phyloP scores from a whole-genome alignment of 2,113 vertebrate species.

The Mesitornis unicolor region DNA sequence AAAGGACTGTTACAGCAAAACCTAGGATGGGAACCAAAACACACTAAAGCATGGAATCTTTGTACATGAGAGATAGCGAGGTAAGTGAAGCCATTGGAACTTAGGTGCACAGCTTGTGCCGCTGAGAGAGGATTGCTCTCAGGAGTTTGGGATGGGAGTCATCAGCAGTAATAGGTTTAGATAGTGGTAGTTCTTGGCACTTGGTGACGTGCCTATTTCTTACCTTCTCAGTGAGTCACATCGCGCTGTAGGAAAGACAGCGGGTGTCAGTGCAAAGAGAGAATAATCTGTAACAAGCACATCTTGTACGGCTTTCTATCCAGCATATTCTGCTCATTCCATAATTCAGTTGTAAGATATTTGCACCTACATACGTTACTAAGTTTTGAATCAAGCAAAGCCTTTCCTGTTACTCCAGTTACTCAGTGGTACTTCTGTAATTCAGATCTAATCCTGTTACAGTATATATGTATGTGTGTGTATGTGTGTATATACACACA shows the following conservation, averaged over 20 bases:
- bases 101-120: not conserved
- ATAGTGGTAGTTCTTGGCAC: not conserved
- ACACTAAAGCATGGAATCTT: not conserved
- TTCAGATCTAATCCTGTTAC: not conserved
- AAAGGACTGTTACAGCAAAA: not conserved
- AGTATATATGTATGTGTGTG: too few species aligned
- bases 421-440: not conserved
- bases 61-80: not conserved
- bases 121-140: not conserved
- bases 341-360: not conserved
- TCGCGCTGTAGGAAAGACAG: not conserved
- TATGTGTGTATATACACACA: not conserved
- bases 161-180: not conserved
- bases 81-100: not conserved
- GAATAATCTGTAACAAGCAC: not conserved
- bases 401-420: not conserved
- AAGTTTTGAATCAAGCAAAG: not conserved
- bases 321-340: not conserved
- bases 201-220: not conserved
- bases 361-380: not conserved
- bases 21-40: not conserved
- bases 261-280: not conserved
- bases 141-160: rapidly evolving
- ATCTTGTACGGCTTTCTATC: not conserved
- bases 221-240: not conserved